A percentile compares a stretch with the other conserved stretches of the same genome.
Conservation (phyloP, 2,113 vertebrate species). For the Cranoglanis bouderius region DNA sequence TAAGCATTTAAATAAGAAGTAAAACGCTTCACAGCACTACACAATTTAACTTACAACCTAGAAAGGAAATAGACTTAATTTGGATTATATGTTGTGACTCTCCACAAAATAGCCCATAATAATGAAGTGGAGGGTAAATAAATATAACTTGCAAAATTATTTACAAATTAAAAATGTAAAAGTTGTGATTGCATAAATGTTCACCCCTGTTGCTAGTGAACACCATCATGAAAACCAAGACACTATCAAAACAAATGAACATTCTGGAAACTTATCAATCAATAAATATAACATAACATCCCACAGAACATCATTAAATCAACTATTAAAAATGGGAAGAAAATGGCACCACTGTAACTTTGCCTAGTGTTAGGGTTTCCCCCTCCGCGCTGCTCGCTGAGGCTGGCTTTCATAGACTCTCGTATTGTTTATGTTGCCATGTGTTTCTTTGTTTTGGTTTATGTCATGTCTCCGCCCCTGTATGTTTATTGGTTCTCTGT, state of each 20-base stretch:
- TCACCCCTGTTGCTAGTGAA: neutral
- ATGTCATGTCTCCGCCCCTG: too few relatives aligned
- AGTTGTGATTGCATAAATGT: neutral
- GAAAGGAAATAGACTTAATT: neutral
- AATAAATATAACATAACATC: neutral
- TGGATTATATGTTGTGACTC: neutral
- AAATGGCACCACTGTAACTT: neutral
- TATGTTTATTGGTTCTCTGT: too few relatives aligned
- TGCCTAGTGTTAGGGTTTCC: too few relatives aligned
- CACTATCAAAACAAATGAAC: neutral
- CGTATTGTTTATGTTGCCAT: too few relatives aligned
- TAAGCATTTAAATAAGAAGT: constrained; percentile 35
- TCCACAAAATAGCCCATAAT: neutral
- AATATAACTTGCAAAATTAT: neutral
- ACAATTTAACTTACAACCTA: neutral
- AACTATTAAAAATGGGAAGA: neutral
- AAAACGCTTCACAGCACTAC: neutral
- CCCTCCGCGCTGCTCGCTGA: too few relatives aligned
- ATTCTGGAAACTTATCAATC: neutral
- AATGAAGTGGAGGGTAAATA: neutral
- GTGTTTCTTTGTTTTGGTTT: too few relatives aligned
- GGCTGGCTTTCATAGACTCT: too few relatives aligned
- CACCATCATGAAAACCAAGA: neutral
- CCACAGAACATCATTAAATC: neutral
- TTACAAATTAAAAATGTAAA: neutral